These are phyloP conservation scores for Dromococcyx pavoninus DNA, from an alignment of 2,797 vertebrate species.

Conservation along the genomic window DNA sequence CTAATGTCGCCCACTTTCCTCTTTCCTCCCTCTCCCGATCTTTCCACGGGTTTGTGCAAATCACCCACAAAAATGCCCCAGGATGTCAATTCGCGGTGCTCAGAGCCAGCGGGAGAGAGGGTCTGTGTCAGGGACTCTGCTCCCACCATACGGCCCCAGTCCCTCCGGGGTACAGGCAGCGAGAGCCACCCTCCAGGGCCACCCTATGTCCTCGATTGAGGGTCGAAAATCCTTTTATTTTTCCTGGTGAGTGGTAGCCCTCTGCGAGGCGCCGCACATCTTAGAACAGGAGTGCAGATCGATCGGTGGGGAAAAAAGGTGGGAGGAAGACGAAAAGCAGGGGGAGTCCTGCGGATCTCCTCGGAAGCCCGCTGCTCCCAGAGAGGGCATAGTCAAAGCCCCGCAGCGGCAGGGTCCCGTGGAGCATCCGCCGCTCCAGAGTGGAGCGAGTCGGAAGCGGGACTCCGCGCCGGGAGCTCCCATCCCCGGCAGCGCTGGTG, in stretches of 20 bases:
- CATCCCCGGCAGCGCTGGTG: no score
- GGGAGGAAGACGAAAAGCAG: not conserved
- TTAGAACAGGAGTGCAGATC: not conserved
- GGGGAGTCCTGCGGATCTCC: not conserved
- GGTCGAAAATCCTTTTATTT: not conserved
- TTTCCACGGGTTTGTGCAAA: not conserved
- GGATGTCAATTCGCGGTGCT: not conserved
- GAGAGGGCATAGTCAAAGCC: not conserved
- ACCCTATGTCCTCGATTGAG: not conserved
- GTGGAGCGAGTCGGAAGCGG: not conserved
- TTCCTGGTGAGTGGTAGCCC: not conserved
- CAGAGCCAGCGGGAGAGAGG: not conserved
- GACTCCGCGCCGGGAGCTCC: not conserved
- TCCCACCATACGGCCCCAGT: not conserved
- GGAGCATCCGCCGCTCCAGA: not conserved
- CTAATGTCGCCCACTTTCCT: not conserved
- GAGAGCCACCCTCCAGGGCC: not conserved
- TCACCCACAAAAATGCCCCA: not conserved
- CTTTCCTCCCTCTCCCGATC: not conserved
- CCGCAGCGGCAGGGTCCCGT: not conserved
- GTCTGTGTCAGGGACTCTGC: not conserved
- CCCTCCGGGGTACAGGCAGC: not conserved
- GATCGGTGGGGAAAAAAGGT: not conserved
- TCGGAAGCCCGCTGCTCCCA: not conserved
- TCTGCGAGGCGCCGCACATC: not conserved